Evolutionary conservation across 2,888 invertebrate genomes (phyloP), one percentile per base, ranked within the genome.

Genomic region (Conistra vaccinii): DNA sequence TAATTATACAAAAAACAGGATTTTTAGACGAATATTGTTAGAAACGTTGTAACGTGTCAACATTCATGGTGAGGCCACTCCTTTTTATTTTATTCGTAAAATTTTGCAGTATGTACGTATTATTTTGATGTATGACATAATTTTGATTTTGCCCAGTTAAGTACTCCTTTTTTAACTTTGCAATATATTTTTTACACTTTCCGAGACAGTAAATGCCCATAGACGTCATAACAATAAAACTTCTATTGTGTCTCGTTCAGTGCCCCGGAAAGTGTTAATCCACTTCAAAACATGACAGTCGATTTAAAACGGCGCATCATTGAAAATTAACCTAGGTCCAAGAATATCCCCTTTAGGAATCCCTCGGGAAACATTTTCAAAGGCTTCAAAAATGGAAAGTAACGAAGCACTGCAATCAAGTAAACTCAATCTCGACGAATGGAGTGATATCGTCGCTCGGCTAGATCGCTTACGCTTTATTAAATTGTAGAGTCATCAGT

Each of bases 391-490:
- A 84, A 83, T 69, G n/a, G n/a, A 23, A 68, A 58, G 42, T 70
- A 67, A 76, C 53, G 67, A 65, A 58, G 51, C 23, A 67, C 17
- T 70, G 73, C 76, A 75, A 83, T 87, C 78, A 80, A 45, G 69
- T 45, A 69, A 78, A 61, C 66, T 58, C 81, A 73, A 87, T 81
- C 77, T 79, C 73, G 1, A 35, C 65, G 61, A 87, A 86, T 78
- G 29, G 76, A 83, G 60, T 65, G 63, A 73, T 79, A 77, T 80
- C 53, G 26, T 69, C 65, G 48, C 65, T 72, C 17, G 35, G 12
- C 14, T 53, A 76, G 69, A 87, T 83, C 58, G 71, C 75, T 78
- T 80, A 75, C 83, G 76, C 69, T 83, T 76, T 83, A 83, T 73
- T 72, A 76, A 79, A 81, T 71, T 69, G 83, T 73, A 61, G 75